A percentile compares a stretch with the other conserved stretches of the same genome.
Conservation (phyloP, 2,797 vertebrate genomes). For the Crocidura indochinensis region DNA sequence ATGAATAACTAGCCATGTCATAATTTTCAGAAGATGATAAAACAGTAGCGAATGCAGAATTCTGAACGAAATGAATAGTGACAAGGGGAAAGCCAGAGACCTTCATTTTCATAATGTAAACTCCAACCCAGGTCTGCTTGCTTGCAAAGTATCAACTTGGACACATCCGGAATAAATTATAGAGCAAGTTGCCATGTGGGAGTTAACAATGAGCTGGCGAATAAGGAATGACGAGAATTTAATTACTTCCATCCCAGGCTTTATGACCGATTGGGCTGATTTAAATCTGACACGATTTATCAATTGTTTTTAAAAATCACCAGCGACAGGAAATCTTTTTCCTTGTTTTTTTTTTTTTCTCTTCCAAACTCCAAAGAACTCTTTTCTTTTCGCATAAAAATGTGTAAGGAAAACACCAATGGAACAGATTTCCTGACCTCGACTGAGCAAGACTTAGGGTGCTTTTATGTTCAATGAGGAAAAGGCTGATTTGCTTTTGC, state of each 20-base stretch:
- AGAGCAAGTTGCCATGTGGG: neutral
- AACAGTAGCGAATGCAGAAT: neutral
- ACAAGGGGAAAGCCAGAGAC: neutral
- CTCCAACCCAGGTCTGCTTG: neutral
- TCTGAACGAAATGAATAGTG: neutral
- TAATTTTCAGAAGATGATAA: slow-evolving; percentile 50
- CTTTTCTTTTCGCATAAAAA: slow-evolving; percentile 16
- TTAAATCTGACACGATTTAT: slow-evolving; percentile 57
- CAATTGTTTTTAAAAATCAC: slow-evolving; percentile 69
- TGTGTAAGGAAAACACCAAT: slow-evolving; percentile 17
- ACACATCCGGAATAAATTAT: slow-evolving; percentile 77
- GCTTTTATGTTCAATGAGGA: neutral
- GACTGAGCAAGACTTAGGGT: neutral
- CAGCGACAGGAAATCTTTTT: neutral
- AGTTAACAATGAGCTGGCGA: slow-evolving; percentile 46
- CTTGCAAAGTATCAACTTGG: slow-evolving; percentile 31
- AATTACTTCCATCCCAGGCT: slow-evolving; percentile 73
- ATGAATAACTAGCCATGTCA: neutral
- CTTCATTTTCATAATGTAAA: neutral
- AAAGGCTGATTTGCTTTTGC: neutral
- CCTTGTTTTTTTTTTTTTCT: slow-evolving; percentile 36
- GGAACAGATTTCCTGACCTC: neutral
- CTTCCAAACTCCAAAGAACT: neutral
- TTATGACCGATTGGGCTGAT: neutral
- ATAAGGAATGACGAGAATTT: slow-evolving; percentile 28